Evolutionary conservation across 2,113 vertebrate genomes (phyloP), one percentile per base, ranked within the genome.

Genomic region (Xiphorhynchus elegans): DNA sequence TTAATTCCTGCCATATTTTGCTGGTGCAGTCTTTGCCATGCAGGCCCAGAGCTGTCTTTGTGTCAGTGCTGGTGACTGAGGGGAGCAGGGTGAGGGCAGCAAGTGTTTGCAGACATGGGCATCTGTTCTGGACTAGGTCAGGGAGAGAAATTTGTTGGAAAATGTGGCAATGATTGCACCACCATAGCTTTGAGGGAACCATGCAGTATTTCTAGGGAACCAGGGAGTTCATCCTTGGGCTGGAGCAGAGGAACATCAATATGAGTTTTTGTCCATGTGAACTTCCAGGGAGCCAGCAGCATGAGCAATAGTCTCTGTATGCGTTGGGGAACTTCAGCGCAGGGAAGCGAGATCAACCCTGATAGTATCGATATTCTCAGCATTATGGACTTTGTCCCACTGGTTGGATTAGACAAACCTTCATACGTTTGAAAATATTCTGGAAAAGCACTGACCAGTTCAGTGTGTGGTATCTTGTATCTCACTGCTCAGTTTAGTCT

Each of bases 21-120:
- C 10, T 33, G 3, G 1, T 26, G 37, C 46, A 31, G 0, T 35
- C 52, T 67, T 63, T 67, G 76, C 39, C 44, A 20, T 2, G 8
- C 42, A 33, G n/a, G 6, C 44, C 35, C 37, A 37, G 46, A 53
- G 53, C 81, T 46, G 5, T 21, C 24, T 47, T 42, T 0, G 0
- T 13, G 31, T 28, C 49, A 1, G 0, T 20, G 37, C 17, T 56
- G 17, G 18, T 29, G 0, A 0, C 47, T 60, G 49, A 35, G 47
- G 23, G 50, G 66, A 75, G 28, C 42, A 72, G 75, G 42, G 20
- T 19, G 68, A 81, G 55, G 31, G 73, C 4, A 25, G 17, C 4
- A 25, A 70, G 33, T 19, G 24, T 40, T 42, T 56, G 49, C 35
- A 83, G 69, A 56, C 60, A 8, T 23, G 11, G 56, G 50, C 29